Percentiles rank a stretch among this genome's conserved stretches.
These are phyloP conservation scores for Gavia stellata DNA, from an alignment of 2,113 vertebrate genomes.

Conservation along the genomic window DNA sequence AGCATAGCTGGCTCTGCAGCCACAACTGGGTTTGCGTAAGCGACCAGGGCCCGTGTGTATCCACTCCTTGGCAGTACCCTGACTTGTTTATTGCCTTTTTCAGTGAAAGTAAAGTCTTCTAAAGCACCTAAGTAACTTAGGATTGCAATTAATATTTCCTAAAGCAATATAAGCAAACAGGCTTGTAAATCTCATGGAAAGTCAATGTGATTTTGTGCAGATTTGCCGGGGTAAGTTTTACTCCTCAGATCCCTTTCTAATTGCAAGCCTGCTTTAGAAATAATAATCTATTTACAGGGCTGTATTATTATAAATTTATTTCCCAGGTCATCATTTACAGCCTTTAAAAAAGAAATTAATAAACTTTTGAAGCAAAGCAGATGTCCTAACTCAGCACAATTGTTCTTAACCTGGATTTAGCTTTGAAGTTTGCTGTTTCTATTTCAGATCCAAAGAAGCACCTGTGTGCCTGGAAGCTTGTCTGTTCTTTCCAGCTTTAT, in stretches of 20 bases:
- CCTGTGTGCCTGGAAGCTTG: neutral
- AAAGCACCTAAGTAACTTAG: neutral
- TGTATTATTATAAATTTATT: neutral
- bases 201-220: neutral
- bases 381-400: neutral
- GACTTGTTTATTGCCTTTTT: neutral
- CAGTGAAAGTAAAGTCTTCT: neutral
- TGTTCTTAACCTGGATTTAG: neutral
- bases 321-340: neutral
- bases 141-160: neutral
- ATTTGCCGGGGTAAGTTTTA: neutral
- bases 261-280: neutral
- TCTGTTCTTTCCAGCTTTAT: neutral
- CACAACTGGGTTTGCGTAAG: neutral
- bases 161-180: neutral
- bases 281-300: neutral
- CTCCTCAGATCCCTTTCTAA: neutral
- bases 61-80: neutral
- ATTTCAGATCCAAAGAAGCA: neutral
- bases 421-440: neutral
- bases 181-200: neutral
- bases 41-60: neutral
- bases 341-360: neutral
- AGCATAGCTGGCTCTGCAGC: neutral
- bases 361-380: neutral